Percentiles rank a stretch among this genome's conserved stretches.
phyloP scores from a whole-genome alignment of 1,140 invertebrate genomes.

The Caenorhabditis latens region DNA sequence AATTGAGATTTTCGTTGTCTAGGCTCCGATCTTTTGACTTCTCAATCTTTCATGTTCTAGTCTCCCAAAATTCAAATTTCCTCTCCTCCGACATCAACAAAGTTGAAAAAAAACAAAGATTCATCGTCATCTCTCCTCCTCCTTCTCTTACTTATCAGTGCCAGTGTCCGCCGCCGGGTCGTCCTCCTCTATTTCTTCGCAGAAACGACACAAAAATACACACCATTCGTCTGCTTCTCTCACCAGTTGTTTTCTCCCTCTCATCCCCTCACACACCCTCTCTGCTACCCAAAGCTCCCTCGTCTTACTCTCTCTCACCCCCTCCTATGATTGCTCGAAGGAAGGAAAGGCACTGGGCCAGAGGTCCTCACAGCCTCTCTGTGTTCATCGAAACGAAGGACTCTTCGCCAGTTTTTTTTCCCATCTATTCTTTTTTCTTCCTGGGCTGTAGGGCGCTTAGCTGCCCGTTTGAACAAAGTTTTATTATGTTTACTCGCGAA shows the following conservation, averaged over 20 bases:
- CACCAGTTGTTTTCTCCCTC: background rate
- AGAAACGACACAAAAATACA: background rate
- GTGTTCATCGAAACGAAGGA: background rate
- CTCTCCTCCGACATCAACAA: background rate
- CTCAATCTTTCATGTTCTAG: background rate
- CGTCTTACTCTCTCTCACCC: background rate
- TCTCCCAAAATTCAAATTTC: background rate
- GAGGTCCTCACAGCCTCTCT: background rate
- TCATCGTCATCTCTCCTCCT: background rate
- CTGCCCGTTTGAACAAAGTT: background rate
- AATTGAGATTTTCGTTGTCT: too few species aligned
- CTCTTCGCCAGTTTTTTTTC: background rate
- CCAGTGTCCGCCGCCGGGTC: background rate
- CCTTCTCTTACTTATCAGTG: constrained; percentile 7
- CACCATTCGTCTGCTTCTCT: background rate
- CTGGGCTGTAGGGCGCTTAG: background rate
- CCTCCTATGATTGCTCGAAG: background rate
- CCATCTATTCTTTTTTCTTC: background rate
- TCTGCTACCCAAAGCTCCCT: background rate
- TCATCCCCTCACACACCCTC: background rate
- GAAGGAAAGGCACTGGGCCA: background rate
- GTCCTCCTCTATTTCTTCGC: background rate
- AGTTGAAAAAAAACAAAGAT: too few species aligned
- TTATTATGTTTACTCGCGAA: background rate
- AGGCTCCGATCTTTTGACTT: background rate